phyloP scores from a whole-genome alignment of 2,888 invertebrate species.

The Gandaritis pyraliata region DNA sequence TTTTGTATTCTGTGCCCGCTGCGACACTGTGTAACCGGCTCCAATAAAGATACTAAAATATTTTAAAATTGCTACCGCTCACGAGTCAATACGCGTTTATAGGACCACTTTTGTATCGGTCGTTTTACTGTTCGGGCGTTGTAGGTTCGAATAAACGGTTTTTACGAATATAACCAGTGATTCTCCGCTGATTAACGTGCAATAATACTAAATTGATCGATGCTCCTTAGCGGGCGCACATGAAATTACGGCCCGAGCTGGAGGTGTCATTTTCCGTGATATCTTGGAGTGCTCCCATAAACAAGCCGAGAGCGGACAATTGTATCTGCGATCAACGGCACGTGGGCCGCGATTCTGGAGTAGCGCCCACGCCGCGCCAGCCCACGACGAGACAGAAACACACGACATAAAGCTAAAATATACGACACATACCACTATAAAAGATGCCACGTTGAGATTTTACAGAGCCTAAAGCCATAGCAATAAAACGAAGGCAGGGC shows the following conservation, averaged over 20 bases:
- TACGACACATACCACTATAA: constrained; percentile 70
- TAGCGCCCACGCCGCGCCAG: constrained; percentile 80
- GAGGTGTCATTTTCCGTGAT: constrained; percentile 68
- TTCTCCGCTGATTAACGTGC: constrained; percentile 26
- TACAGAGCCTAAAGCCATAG: constrained; percentile 64
- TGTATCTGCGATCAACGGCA: constrained; percentile 74
- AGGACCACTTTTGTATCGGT: constrained; percentile 45
- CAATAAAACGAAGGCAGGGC: constrained; percentile 70
- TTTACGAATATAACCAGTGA: constrained; percentile 26
- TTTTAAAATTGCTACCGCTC: constrained; percentile 57
- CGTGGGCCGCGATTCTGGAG: constrained; percentile 77
- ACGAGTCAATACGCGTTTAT: constrained; percentile 49
- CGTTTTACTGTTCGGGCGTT: constrained; percentile 46
- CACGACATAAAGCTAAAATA: constrained; percentile 72
- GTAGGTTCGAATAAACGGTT: constrained; percentile 39
- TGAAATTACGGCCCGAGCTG: constrained; percentile 62
- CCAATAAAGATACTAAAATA: constrained; percentile 60
- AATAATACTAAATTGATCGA: constrained; percentile 31
- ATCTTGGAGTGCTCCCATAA: constrained; percentile 71
- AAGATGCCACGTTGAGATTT: constrained; percentile 72
- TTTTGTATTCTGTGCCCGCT: constrained; percentile 64
- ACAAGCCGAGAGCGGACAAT: constrained; percentile 74
- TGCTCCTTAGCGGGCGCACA: constrained; percentile 35
- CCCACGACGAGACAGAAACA: constrained; percentile 56
- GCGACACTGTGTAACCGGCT: constrained; percentile 54